A percentile compares a stretch with the other conserved stretches of the same genome.
Evolutionary conservation across 2,888 invertebrate species (phyloP).

Genomic region (Camptogramma bilineatum): DNA sequence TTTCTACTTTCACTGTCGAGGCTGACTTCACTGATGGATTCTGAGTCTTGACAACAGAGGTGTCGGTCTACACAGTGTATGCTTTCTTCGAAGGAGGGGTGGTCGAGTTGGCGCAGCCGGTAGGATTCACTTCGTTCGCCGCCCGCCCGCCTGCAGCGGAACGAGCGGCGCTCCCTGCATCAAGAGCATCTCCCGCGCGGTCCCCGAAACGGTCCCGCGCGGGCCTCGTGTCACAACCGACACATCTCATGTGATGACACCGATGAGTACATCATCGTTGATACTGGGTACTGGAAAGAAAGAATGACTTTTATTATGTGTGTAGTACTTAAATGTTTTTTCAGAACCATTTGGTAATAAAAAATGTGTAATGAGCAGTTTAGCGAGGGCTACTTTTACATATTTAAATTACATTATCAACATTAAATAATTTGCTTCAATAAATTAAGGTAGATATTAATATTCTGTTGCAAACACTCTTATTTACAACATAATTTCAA

Average conservation of each 20-base stretch:
- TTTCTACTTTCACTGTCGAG: slow-evolving; percentile 76
- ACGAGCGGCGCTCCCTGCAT: slow-evolving; percentile 75
- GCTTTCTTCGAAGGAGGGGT: slow-evolving; percentile 69
- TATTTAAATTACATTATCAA: no score
- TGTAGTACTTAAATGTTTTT: no score
- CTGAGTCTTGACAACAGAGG: slow-evolving; percentile 69
- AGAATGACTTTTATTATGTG: background rate
- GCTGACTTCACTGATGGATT: slow-evolving; percentile 76
- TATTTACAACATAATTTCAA: background rate
- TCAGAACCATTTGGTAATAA: no score
- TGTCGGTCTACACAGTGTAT: slow-evolving; percentile 67
- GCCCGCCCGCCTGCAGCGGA: slow-evolving; percentile 57
- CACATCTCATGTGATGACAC: slow-evolving; percentile 88
- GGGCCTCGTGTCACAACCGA: slow-evolving; percentile 88
- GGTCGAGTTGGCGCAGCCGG: slow-evolving; percentile 67
- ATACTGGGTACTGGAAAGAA: slow-evolving; percentile 79
- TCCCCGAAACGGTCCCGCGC: slow-evolving; percentile 72
- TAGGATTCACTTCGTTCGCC: slow-evolving; percentile 62
- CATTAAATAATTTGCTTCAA: no score
- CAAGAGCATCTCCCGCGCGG: slow-evolving; percentile 74
- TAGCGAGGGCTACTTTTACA: no score
- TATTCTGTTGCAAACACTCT: background rate
- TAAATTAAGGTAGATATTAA: no score
- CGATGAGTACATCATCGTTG: slow-evolving; percentile 87
- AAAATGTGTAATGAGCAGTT: no score